Conservation (phyloP, 2,113 vertebrate species). For the Perccottus glenii region DNA sequence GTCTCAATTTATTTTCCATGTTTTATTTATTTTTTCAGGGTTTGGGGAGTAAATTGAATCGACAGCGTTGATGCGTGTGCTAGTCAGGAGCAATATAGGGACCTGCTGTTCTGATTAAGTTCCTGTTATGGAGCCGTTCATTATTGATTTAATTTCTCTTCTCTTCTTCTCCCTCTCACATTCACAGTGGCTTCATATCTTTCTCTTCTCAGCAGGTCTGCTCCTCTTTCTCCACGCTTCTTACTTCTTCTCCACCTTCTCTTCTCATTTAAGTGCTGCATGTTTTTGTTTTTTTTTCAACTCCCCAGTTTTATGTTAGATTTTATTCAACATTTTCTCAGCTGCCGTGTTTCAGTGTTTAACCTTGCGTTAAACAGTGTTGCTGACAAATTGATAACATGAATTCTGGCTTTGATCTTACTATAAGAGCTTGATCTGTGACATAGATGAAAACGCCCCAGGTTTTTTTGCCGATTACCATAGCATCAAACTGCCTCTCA, state of each 20-base stretch:
- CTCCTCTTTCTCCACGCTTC: conserved; percentile 25
- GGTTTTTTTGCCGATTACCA: conserved; percentile 37
- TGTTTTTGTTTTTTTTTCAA: conserved; percentile 52
- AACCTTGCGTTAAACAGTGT: background rate
- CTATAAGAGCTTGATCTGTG: conserved; percentile 14
- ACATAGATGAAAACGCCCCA: conserved; percentile 12
- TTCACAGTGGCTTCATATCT: conserved; percentile 54
- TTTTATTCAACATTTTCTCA: conserved; percentile 12
- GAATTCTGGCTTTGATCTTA: conserved; percentile 15
- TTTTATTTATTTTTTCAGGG: conserved; percentile 81
- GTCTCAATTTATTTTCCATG: conserved; percentile 82
- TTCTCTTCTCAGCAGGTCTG: conserved; percentile 62
- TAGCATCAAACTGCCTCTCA: background rate
- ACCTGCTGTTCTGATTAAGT: conserved; percentile 81
- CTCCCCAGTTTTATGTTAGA: conserved; percentile 40
- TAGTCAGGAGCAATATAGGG: conserved; percentile 82
- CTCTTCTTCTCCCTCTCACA: conserved; percentile 65
- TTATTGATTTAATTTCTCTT: conserved; percentile 80
- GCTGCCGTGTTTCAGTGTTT: conserved; percentile 12
- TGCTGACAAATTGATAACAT: background rate
- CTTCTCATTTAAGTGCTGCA: conserved; percentile 54
- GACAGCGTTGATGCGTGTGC: conserved; percentile 74
- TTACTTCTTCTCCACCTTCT: conserved; percentile 45
- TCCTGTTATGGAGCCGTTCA: conserved; percentile 79
- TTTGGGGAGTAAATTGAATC: conserved; percentile 82